Base-by-base conservation (phyloP, 2,888 invertebrate genomes). In the Alitta virens region DNA sequence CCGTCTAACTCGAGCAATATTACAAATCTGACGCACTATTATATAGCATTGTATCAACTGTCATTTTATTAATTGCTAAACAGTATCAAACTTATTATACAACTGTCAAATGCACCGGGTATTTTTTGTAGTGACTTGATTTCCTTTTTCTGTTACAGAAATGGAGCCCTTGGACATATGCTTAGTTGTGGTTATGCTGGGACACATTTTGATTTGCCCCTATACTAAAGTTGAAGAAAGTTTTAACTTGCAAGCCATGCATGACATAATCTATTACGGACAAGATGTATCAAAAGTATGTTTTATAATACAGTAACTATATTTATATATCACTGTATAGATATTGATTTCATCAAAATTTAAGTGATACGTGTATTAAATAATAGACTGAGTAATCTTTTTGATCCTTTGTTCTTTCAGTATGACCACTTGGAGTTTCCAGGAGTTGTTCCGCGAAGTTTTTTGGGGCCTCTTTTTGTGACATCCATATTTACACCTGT, bases 221-320 rank as follows among this genome's bases (percentile, higher is more conserved):
- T 97, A 90, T 81, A 97, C 96, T 2, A 98, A 99, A 89, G 99
- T 99, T 56, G 99, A 99, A 84, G 99, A 99, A 85, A 98, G 97
- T 84, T 99, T 99, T 82, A 98, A 97, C 85, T 85, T 97, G 63
- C 99, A 99, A 85, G 98, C 99, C 24, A 91, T 91, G 82, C 99
- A 99, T 84, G 99, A 99, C 84, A 87, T 99, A 76, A 85, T 99
- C 54, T 95, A 92, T 83, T 89, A 94, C 81, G 87, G 90, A 71
- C 60, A 68, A 14, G 72, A 81, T 55, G 66, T 82, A 26, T 86
- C 87, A 62, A 86, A 91, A 89, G 95, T 94, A 86, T 80, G 33
- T 33, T 33, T n/a, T n/a, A n/a, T n/a, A n/a, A n/a, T n/a, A n/a
- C n/a, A n/a, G n/a, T n/a, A n/a, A n/a, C n/a, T n/a, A n/a, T n/a